Conservation (phyloP, 2,888 invertebrate genomes). For the Tetranychus piercei region DNA sequence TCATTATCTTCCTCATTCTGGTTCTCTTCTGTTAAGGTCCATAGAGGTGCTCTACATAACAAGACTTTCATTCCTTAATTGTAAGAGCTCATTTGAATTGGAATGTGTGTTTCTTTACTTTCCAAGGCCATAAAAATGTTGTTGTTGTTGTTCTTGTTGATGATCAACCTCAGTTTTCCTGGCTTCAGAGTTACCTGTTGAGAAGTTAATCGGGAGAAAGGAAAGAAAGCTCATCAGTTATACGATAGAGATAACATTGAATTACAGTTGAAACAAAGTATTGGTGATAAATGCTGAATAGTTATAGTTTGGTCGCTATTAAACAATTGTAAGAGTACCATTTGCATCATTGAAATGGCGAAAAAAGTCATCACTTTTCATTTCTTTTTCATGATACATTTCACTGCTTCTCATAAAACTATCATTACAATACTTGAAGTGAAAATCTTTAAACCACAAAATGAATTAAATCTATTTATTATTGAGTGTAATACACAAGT, state of each 20-base stretch:
- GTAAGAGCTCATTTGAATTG: background rate
- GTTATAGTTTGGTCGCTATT: too few relatives aligned
- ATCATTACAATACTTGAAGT: too few relatives aligned
- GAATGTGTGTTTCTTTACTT: background rate
- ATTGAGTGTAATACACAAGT: too few relatives aligned
- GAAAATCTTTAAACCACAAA: background rate
- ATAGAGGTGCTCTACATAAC: background rate
- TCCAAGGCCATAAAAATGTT: background rate
- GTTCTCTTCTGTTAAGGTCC: background rate
- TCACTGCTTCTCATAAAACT: too few relatives aligned
- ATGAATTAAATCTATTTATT: background rate
- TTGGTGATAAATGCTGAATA: background rate
- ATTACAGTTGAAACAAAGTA: background rate
- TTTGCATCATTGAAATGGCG: too few relatives aligned
- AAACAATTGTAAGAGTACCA: too few relatives aligned
- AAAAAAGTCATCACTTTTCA: too few relatives aligned
- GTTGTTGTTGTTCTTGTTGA: background rate
- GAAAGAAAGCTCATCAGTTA: background rate
- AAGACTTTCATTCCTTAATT: background rate
- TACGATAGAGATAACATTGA: background rate
- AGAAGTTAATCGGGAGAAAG: background rate
- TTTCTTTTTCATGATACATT: too few relatives aligned
- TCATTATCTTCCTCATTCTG: background rate
- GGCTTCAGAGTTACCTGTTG: background rate
- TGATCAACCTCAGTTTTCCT: background rate